Percentiles rank a stretch among this genome's conserved stretches.
These are phyloP conservation scores for Himalopsyche kuldschensis DNA, from an alignment of 2,888 invertebrate genomes.

Conservation along the genomic window DNA sequence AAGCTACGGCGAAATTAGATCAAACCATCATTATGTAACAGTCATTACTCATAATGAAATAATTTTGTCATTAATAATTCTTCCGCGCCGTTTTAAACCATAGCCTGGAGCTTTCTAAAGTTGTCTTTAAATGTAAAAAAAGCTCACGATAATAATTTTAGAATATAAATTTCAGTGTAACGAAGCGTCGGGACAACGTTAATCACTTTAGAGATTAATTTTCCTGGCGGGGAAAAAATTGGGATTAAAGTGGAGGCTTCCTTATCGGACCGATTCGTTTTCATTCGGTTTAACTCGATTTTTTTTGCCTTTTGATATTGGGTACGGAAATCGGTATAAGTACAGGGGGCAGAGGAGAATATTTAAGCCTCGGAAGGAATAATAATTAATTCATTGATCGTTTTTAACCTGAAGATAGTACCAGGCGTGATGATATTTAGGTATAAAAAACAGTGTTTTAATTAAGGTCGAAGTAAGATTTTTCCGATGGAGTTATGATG, in stretches of 20 bases:
- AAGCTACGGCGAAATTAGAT: neutral
- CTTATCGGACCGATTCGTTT: neutral
- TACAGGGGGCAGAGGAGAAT: neutral
- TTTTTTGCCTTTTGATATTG: neutral
- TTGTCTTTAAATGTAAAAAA: neutral
- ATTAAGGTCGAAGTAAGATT: too few relatives aligned
- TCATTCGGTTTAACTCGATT: neutral
- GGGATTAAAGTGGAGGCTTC: neutral
- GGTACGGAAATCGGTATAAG: neutral
- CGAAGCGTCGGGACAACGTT: constrained; percentile 16
- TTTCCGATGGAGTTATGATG: too few relatives aligned
- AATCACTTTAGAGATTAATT: constrained; percentile 30
- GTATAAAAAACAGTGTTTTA: too few relatives aligned
- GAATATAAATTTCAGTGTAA: neutral
- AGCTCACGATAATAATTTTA: neutral
- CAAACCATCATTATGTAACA: neutral
- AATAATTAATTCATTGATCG: neutral
- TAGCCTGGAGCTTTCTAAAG: neutral
- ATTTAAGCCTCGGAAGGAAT: neutral
- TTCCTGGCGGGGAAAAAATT: constrained; percentile 11
- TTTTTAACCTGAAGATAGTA: too few relatives aligned
- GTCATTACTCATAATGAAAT: neutral
- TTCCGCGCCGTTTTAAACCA: neutral
- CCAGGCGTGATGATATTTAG: too few relatives aligned
- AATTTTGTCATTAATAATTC: neutral